A percentile compares a stretch with the other conserved stretches of the same genome.
These are phyloP conservation scores for Cenopis cana DNA, from an alignment of 2,888 invertebrate genomes.

Conservation along the genomic window DNA sequence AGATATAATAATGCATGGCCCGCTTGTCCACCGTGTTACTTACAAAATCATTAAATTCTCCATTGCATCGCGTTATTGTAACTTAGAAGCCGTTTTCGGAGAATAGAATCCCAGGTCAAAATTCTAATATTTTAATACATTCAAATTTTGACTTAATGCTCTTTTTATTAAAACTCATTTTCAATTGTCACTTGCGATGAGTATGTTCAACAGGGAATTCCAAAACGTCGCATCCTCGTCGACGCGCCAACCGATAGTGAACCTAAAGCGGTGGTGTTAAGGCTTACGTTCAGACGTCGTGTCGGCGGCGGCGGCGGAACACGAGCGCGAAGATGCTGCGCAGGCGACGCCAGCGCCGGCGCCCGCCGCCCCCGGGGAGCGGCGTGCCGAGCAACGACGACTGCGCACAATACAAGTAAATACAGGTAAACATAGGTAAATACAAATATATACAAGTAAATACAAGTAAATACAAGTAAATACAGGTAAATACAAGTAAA, in stretches of 20 bases:
- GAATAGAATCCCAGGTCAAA: neutral
- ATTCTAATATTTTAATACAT: neutral
- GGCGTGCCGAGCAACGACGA: conserved; percentile 81
- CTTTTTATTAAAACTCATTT: neutral
- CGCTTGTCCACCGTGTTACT: too few relatives aligned
- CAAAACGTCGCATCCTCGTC: neutral
- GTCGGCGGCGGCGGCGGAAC: conserved; percentile 87
- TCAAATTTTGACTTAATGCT: neutral
- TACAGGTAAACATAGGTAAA: too few relatives aligned
- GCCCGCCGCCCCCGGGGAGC: conserved; percentile 82
- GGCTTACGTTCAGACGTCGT: conserved; percentile 59
- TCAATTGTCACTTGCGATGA: neutral
- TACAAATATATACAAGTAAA: too few relatives aligned
- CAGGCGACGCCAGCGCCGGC: conserved; percentile 93
- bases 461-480: too few relatives aligned
- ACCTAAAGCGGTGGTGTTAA: conserved; percentile 49
- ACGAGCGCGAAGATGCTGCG: conserved; percentile 94
- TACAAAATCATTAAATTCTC: neutral
- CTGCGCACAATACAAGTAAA: conserved; percentile 57
- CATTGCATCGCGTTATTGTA: neutral
- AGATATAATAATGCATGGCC: too few relatives aligned
- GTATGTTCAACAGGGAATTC: neutral
- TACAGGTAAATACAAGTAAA: too few relatives aligned
- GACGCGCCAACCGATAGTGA: neutral
- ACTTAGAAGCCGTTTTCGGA: neutral